Conservation (phyloP, 1,140 invertebrate genomes). For the Bombyx mandarina region DNA sequence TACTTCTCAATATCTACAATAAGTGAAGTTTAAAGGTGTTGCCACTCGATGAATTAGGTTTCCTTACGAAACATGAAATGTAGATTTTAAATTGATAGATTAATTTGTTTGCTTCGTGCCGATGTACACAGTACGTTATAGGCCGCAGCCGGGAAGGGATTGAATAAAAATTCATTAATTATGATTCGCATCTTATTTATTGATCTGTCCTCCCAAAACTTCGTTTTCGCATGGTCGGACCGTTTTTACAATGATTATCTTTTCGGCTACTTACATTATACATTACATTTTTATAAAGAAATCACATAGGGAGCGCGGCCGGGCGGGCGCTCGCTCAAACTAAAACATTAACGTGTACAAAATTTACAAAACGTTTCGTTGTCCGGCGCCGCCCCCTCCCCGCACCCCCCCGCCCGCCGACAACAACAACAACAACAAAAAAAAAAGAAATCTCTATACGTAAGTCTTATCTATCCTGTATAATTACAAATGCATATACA, state of each 20-base stretch:
- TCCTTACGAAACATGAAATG: no score
- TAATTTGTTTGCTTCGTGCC: no score
- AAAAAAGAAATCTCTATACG: conserved; percentile 52
- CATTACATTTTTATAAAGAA: conserved; percentile 66
- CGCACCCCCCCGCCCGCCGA: conserved; percentile 10
- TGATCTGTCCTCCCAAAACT: conserved; percentile 63
- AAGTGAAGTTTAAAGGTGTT: not conserved
- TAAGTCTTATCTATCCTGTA: conserved; percentile 54
- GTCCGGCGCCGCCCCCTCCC: conserved; percentile 3
- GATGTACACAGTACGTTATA: no score
- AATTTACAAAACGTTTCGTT: not conserved
- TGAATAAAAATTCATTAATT: no score
- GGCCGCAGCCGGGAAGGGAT: no score
- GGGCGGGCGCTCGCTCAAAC: conserved; percentile 21
- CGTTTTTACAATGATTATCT: conserved; percentile 56
- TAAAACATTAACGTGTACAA: conserved; percentile 1
- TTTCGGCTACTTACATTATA: conserved; percentile 64
- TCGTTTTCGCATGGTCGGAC: conserved; percentile 59
- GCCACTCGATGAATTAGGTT: no score
- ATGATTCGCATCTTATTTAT: conserved; percentile 66
- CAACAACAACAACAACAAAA: conserved; percentile 32
- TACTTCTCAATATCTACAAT: conserved; percentile 12
- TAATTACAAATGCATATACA: conserved; percentile 69
- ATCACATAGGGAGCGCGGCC: conserved; percentile 50
- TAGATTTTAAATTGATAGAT: no score